Evolutionary conservation across 2,797 vertebrate genomes (phyloP).

Genomic region (Labeo calbasu): DNA sequence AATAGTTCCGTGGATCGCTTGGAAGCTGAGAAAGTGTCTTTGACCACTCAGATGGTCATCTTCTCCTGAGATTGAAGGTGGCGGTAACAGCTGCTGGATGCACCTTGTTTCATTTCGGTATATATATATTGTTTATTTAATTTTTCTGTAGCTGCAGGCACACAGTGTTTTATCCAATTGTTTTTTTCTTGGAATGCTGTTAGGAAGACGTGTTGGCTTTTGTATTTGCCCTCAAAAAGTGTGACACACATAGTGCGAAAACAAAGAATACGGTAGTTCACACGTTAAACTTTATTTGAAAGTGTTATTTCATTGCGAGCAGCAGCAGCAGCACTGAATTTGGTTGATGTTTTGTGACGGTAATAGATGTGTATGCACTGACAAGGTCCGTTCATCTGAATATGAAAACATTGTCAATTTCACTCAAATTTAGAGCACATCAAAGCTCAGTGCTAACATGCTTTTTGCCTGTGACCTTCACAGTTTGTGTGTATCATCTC

Average conservation of each 20-base stretch:
- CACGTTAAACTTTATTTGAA: not conserved
- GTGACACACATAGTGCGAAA: not conserved
- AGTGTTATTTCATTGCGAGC: not conserved
- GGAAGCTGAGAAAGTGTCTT: conserved; percentile 74
- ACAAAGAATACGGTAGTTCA: not conserved
- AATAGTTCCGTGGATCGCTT: conserved; percentile 79
- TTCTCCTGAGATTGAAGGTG: conserved; percentile 78
- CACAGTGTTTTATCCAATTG: conserved; percentile 17
- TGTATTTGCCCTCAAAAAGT: conserved; percentile 60
- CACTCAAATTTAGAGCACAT: conserved; percentile 41
- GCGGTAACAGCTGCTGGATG: conserved; percentile 68
- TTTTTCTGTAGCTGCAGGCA: conserved; percentile 59
- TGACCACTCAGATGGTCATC: conserved; percentile 81
- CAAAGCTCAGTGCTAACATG: conserved; percentile 45
- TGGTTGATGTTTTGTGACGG: not conserved
- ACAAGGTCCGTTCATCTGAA: conserved; percentile 8
- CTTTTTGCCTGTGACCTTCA: conserved; percentile 52
- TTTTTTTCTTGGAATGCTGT: not conserved
- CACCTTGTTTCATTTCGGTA: conserved; percentile 63
- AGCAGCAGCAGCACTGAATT: not conserved
- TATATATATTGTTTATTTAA: conserved; percentile 31
- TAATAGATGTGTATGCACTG: conserved; percentile 28
- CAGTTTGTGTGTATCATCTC: conserved; percentile 32
- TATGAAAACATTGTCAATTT: conserved; percentile 63
- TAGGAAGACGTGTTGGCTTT: not conserved